Evolutionary conservation across 2,888 invertebrate genomes (phyloP), one percentile per base, ranked within the genome.

Genomic region (Lobophora halterata): DNA sequence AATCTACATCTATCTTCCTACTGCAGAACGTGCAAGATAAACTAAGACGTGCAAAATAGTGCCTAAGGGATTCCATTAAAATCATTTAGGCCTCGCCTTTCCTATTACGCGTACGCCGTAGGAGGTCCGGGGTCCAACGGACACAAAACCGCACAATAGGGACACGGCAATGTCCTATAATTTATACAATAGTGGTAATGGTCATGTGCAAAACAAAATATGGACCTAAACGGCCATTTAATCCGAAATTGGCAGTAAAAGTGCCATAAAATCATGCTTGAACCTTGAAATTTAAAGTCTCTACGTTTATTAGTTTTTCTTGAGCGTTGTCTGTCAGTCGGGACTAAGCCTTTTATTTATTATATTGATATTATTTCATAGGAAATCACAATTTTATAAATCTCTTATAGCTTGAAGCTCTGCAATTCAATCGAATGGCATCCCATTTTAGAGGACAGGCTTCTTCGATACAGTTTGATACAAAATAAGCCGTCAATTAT

Each of bases 31-130:
- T 28, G n/a, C 13, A 1, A 20, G 5, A 27, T 9, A 35, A 21
- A 36, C 30, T 36, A 38, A 18, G 37, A 8, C 25, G 30, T 12
- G 4, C 5, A 19, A 20, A 33, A 29, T 19, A 25, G 10, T 18
- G 31, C 34, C 43, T 35, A 49, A 49, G 52, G 44, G 46, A 52
- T 50, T 31, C 49, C 36, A 56, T 50, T 55, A 49, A 50, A 54
- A 52, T 43, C 31, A 50, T 56, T 51, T 49, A 51, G 50, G 29
- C 49, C 52, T 53, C 31, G 27, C 45, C 43, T 44, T 49, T 52
- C 30, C 47, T 43, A 49, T 47, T 49, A 52, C 40, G 9, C 32
- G 30, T 18, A 14, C 51, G n/a, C 47, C 20, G 35, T 47, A 36
- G 52, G 52, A 49, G 52, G 52, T 52, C 49, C 27, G 6, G 9